Base-by-base conservation (phyloP, 2,888 invertebrate genomes). In the Caenorhabditis japonica region DNA sequence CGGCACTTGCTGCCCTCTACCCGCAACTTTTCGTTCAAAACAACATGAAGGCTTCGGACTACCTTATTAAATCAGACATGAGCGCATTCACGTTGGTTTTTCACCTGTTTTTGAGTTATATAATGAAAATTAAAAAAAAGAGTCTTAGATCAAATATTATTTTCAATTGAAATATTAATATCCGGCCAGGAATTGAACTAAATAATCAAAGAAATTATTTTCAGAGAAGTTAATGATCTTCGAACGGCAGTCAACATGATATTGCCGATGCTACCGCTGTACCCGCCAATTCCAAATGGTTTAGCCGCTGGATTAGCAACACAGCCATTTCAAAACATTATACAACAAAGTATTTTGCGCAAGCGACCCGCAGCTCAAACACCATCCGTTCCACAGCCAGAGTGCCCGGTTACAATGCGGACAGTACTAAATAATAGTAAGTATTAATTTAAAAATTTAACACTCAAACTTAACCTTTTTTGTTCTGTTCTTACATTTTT, bases 401-500 rank as follows among this genome's bases (percentile, higher is more conserved):
- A 82, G 59, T 78, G 78, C 58, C 82, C 82, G 38, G 79, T 80
- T 27, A 70, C 79, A 23, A 59, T 82, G 30, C 68, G 80, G 55
- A 74, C 81, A 53, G 73, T 73, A 25, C 41, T 76, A 12, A 66
- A 62, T 49, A 33, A 68, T 59, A 60, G 79, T 79, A 39, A 76
- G 79, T 70, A 46, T 23, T 4, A 27, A 38, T 3, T 36, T 60
- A 27, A 33, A 17, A 17, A 43, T 41, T 36, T 17, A 25, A 39
- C 60, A 51, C 30, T 51, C 34, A 8, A 27, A 30, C 41, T 51
- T 10, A 30, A 17, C 17, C 12, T 47, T 23, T 19, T 8, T 17
- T 17, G n/a, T n/a, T n/a, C n/a, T n/a, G n/a, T n/a, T n/a, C n/a
- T n/a, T n/a, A n/a, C n/a, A n/a, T n/a, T n/a, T n/a, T n/a, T n/a